These are phyloP conservation scores for Macrotus californicus DNA, from an alignment of 2,113 vertebrate species.

Conservation along the genomic window DNA sequence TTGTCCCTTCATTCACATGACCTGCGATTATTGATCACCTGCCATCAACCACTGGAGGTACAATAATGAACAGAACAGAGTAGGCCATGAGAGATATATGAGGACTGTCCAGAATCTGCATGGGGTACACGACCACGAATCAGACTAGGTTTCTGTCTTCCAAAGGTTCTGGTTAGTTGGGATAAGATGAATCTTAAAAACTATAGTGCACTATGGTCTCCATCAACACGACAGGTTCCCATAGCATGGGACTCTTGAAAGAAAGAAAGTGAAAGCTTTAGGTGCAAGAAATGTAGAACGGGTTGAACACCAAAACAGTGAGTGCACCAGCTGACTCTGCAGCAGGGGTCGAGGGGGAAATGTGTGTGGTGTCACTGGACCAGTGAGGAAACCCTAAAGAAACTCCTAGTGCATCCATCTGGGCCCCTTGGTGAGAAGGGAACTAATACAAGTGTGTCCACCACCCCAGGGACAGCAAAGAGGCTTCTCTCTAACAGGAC, in stretches of 20 bases:
- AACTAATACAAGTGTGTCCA: background rate
- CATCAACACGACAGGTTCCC: background rate
- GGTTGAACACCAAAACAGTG: background rate
- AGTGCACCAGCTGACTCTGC: background rate
- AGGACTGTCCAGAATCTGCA: background rate
- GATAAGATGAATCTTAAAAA: background rate
- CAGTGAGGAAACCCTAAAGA: background rate
- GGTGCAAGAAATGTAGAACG: background rate
- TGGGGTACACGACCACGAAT: background rate
- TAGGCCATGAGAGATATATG: background rate
- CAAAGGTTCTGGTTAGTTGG: background rate
- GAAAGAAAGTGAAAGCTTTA: constrained; percentile 14
- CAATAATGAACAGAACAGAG: background rate
- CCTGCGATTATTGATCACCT: background rate
- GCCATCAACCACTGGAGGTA: background rate
- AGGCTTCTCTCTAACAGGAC: background rate
- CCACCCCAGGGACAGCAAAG: background rate
- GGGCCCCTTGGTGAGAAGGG: background rate
- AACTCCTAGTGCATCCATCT: background rate
- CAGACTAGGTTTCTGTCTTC: background rate
- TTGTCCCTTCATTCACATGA: background rate
- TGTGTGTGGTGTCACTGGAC: background rate
- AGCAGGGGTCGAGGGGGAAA: background rate
- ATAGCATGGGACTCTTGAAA: background rate
- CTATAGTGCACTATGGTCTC: background rate